phyloP scores from a whole-genome alignment of 2,113 vertebrate species.

The Melanerpes formicivorus region DNA sequence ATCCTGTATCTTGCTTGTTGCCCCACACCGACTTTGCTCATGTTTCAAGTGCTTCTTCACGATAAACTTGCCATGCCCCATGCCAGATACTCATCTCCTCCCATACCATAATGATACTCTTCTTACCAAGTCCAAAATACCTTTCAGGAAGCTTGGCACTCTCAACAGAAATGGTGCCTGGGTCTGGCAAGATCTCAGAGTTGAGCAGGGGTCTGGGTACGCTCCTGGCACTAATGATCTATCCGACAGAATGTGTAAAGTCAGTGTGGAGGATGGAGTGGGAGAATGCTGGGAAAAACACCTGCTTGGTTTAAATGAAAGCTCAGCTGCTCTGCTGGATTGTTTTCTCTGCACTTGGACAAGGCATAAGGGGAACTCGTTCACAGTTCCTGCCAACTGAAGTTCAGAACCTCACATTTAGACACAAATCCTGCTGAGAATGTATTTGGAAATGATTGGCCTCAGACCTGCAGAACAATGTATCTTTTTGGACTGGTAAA shows the following conservation, averaged over 20 bases:
- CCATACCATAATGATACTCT: slow-evolving; percentile 40
- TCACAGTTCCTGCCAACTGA: background rate
- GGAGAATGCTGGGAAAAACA: background rate
- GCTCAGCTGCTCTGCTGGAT: background rate
- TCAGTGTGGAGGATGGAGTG: background rate
- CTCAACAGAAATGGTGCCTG: background rate
- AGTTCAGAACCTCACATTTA: slow-evolving; percentile 50
- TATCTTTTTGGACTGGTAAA: slow-evolving; percentile 81
- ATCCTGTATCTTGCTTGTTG: slow-evolving; percentile 11
- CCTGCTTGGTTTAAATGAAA: background rate
- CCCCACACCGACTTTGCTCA: slow-evolving; percentile 24
- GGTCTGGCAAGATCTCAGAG: slow-evolving; percentile 45
- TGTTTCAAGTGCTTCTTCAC: slow-evolving; percentile 37
- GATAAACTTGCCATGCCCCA: slow-evolving; percentile 7
- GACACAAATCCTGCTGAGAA: slow-evolving; percentile 22
- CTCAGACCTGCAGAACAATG: slow-evolving; percentile 80
- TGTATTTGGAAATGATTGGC: slow-evolving; percentile 61
- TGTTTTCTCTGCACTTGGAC: slow-evolving; percentile 3
- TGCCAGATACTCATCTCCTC: slow-evolving; percentile 14
- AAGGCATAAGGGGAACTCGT: slow-evolving; percentile 3
- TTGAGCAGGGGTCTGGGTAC: background rate
- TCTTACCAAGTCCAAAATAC: slow-evolving; percentile 60
- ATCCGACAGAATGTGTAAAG: background rate
- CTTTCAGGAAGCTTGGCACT: slow-evolving; percentile 65
- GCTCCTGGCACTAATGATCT: background rate